Evolutionary conservation across 2,888 invertebrate genomes (phyloP).

Genomic region (Protophormia terraenovae): DNA sequence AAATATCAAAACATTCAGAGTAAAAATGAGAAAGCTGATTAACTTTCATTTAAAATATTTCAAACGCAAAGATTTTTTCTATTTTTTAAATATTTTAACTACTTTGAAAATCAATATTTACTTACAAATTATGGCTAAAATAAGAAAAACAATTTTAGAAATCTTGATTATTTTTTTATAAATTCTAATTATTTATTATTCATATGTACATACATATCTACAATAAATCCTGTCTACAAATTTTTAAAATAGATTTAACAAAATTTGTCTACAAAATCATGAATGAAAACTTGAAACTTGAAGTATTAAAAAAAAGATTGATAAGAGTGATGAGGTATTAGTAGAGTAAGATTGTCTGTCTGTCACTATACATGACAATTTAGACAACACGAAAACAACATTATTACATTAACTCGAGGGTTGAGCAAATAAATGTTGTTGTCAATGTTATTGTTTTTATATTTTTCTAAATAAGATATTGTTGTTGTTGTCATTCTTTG

Average conservation of each 20-base stretch:
- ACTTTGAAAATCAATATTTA: too few species aligned
- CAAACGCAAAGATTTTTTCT: too few species aligned
- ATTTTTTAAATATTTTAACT: too few species aligned
- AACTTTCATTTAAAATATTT: too few species aligned
- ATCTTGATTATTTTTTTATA: too few species aligned
- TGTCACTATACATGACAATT: constrained; percentile 25
- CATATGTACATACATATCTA: too few species aligned
- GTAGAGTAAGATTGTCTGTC: background rate
- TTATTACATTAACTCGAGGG: constrained; percentile 47
- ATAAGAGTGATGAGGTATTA: background rate
- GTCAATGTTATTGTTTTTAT: background rate
- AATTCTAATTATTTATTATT: too few species aligned
- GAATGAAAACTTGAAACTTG: too few species aligned
- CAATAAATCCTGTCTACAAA: background rate
- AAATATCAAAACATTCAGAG: too few species aligned
- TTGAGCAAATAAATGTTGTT: background rate
- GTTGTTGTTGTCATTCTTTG: constrained; percentile 1
- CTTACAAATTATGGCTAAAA: too few species aligned
- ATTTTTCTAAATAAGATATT: background rate
- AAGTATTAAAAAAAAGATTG: background rate
- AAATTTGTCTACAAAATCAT: background rate
- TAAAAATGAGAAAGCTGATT: too few species aligned
- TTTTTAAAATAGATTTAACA: background rate
- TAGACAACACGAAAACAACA: constrained; percentile 18
- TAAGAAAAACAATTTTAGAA: too few species aligned